These are phyloP conservation scores for Tiphia femorata DNA, from an alignment of 2,888 invertebrate species.

Conservation along the genomic window DNA sequence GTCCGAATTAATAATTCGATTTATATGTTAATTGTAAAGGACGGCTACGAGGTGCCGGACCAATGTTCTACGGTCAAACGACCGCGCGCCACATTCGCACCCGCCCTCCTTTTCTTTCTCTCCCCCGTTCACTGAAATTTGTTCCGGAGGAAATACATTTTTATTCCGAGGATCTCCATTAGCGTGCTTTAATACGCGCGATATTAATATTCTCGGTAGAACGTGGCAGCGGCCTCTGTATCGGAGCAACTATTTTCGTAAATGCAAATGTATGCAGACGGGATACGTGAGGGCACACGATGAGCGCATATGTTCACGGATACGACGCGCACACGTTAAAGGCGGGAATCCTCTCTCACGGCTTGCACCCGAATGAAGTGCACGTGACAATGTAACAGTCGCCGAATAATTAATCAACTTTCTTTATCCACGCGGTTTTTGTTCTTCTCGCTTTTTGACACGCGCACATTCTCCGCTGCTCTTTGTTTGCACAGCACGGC, in stretches of 20 bases:
- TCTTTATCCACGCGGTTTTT: background rate
- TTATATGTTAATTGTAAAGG: too few relatives aligned
- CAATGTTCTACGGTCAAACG: too few relatives aligned
- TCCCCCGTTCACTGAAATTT: background rate
- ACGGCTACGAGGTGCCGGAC: too few relatives aligned
- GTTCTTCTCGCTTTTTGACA: background rate
- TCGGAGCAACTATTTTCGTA: background rate
- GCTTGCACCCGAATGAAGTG: too few relatives aligned
- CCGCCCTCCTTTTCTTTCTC: too few relatives aligned
- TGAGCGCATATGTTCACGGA: background rate
- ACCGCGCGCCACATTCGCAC: too few relatives aligned
- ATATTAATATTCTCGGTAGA: background rate
- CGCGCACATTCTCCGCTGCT: background rate
- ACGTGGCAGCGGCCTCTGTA: background rate
- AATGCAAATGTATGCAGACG: constrained; percentile 1
- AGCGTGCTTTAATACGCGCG: background rate
- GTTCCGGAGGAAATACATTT: background rate
- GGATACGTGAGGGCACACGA: background rate
- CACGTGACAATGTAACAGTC: background rate
- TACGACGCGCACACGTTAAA: too few relatives aligned
- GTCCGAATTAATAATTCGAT: too few relatives aligned
- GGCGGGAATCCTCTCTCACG: too few relatives aligned
- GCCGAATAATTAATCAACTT: background rate
- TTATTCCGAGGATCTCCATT: background rate
- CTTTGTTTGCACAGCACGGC: too few relatives aligned